Evolutionary conservation across 2,113 vertebrate genomes (phyloP), one percentile per base, ranked within the genome.

Genomic region (Pycnonotus jocosus): DNA sequence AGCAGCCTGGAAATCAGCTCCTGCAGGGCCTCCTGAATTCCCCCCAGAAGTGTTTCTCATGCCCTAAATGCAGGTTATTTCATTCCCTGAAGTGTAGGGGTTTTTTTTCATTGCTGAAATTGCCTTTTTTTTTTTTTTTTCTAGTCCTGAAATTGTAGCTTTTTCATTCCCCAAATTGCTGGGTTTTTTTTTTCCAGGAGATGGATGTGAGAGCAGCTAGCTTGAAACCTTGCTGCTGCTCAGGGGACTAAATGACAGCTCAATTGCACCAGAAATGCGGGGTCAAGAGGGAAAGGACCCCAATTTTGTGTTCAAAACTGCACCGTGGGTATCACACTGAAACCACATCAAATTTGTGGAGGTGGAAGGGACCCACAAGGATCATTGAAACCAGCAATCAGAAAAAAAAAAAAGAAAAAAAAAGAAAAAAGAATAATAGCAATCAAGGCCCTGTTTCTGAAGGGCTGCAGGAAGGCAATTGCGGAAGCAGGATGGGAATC

Each of bases 1-100:
- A 38, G 58, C 58, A 38, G 35, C 1, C 35, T 45, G 20, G 56
- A 5, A 14, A 30, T 21, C 47, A 11, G 44, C 48, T 58, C 13
- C 35, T 40, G 40, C 40, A 8, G 48, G 13, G 25, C 30, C 17
- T 51, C 23, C 50, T 16, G 12, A 42, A 11, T 37, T 47, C 38
- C 15, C 15, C 38, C 24, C 22, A 28, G 4, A 45, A 23, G 44
- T 12, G 15, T 1, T 37, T 12, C 12, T 13, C 24, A 1, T 42
- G n/a, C 37, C 56, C 28, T 73, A 22, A 64, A 38, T 45, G 7
- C 17, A 18, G 13, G 3, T 2, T 28, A 30, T 30, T 20, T 58
- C 6, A 0, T 28, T 60, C 24, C 24, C 11, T 28, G 37, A 48
- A 58, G 12, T 14, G 31, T 2, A 16, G 23, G 12, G 2, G 3